phyloP scores from a whole-genome alignment of 2,113 vertebrate species.

The Actenoides hombroni region DNA sequence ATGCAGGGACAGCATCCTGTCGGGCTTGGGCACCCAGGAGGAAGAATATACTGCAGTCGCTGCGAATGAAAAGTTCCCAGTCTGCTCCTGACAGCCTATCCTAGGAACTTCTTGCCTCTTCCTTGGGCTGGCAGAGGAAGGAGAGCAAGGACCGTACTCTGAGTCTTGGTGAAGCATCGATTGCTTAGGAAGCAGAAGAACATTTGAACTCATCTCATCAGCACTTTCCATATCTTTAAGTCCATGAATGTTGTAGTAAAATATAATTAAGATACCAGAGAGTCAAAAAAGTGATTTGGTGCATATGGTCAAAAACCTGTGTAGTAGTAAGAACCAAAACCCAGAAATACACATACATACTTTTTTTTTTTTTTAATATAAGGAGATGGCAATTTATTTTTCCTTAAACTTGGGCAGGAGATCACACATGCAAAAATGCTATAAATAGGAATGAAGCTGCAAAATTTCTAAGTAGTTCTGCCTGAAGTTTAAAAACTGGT shows the following conservation, averaged over 20 bases:
- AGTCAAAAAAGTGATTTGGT: not conserved
- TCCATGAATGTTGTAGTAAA: not conserved
- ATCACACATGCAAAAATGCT: not conserved
- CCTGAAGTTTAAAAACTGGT: not conserved
- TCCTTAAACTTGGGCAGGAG: not conserved
- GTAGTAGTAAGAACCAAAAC: rapidly evolving
- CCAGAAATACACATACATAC: rapidly evolving
- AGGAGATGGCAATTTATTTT: not conserved
- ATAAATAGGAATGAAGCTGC: not conserved
- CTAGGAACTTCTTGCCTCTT: not conserved
- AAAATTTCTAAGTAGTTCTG: not conserved
- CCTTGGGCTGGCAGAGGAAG: not conserved
- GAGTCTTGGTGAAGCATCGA: not conserved
- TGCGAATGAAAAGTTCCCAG: rapidly evolving
- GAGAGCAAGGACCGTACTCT: not conserved
- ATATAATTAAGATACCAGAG: not conserved
- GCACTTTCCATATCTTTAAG: not conserved
- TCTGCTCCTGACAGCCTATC: not conserved
- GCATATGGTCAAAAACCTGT: not conserved
- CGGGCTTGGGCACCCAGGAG: not conserved
- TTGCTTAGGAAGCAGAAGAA: not conserved
- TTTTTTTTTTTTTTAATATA: not conserved
- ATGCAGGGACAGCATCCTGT: not conserved
- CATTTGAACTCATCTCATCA: rapidly evolving
- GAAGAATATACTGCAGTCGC: not conserved